Conservation (phyloP, 2,888 invertebrate genomes). For the Drosophila bunnanda region DNA sequence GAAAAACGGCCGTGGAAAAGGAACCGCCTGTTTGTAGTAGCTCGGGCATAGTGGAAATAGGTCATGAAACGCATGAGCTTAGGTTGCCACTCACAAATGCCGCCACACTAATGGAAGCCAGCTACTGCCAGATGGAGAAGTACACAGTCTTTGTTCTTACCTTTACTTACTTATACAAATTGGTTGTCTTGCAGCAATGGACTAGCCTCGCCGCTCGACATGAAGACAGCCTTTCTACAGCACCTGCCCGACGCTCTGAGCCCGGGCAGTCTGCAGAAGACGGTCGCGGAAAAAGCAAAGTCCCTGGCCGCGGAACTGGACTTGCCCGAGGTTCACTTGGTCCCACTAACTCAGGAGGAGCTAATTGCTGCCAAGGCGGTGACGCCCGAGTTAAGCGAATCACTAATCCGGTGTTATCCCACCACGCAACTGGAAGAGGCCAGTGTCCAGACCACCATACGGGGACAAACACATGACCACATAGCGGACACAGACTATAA, state of each 20-base stretch:
- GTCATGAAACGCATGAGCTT: constrained; percentile 68
- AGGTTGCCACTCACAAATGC: constrained; percentile 69
- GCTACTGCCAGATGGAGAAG: constrained; percentile 82
- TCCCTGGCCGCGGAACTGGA: constrained; percentile 83
- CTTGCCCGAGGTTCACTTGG: constrained; percentile 76
- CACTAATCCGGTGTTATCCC: constrained; percentile 63
- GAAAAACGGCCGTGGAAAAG: constrained; percentile 67
- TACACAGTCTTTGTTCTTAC: constrained; percentile 2
- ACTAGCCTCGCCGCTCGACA: constrained; percentile 63
- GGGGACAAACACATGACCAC: constrained; percentile 43
- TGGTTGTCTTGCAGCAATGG: constrained; percentile 50
- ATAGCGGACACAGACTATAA: constrained; percentile 47
- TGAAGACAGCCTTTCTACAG: constrained; percentile 65
- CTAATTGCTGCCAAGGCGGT: constrained; percentile 59
- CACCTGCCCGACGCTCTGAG: constrained; percentile 86
- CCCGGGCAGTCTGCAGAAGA: constrained; percentile 88
- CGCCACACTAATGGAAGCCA: constrained; percentile 85
- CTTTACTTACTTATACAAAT: not conserved
- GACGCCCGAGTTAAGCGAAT: constrained; percentile 28
- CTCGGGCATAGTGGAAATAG: constrained; percentile 84
- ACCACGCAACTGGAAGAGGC: constrained; percentile 69
- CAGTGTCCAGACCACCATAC: constrained; percentile 78
- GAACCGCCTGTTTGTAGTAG: not conserved
- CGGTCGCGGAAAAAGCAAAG: constrained; percentile 91
- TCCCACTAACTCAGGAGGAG: constrained; percentile 72